These are phyloP conservation scores for Drosophila baimaii DNA, from an alignment of 1,140 invertebrate genomes.

Conservation along the genomic window DNA sequence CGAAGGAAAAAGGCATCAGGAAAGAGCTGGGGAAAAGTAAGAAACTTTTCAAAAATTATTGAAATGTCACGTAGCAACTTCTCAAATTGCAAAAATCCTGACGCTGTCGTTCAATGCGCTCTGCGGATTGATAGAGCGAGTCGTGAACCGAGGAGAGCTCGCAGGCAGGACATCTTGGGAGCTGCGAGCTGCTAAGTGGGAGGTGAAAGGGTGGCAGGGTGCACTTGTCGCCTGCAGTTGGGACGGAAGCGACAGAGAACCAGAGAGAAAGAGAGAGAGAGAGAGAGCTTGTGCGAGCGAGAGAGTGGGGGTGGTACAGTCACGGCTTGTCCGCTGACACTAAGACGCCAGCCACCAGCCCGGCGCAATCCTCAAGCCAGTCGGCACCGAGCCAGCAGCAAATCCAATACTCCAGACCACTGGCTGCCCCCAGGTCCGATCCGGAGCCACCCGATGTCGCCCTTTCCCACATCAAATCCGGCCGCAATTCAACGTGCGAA, in stretches of 20 bases:
- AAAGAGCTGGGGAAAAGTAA: conserved; percentile 39
- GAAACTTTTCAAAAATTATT: conserved; percentile 84
- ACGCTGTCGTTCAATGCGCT: conserved; percentile 84
- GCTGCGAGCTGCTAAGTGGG: conserved; percentile 3
- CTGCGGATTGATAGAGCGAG: conserved; percentile 83
- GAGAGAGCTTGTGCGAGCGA: conserved; percentile 5
- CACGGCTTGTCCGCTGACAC: conserved; percentile 76
- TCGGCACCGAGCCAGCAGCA: conserved; percentile 60
- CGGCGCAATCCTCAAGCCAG: conserved; percentile 43
- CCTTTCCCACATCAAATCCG: conserved; percentile 8
- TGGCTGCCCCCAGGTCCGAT: conserved; percentile 12
- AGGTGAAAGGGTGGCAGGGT: conserved; percentile 28
- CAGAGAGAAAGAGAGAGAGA: conserved; percentile 19
- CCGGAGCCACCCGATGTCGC: conserved; percentile 2
- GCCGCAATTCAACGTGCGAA: conserved; percentile 82
- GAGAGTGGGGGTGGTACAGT: conserved; percentile 31
- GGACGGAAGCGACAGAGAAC: conserved; percentile 28
- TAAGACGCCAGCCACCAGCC: conserved; percentile 76
- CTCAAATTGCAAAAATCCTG: conserved; percentile 84
- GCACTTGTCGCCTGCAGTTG: conserved; percentile 73
- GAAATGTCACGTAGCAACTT: conserved; percentile 84
- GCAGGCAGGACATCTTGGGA: conserved; percentile 40
- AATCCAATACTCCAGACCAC: conserved; percentile 72
- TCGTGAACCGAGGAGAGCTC: conserved; percentile 38
- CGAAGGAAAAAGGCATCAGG: conserved; percentile 15